Evolutionary conservation across 2,797 vertebrate species (phyloP), one percentile per base, ranked within the genome.

Genomic region (Choloepus didactylus): DNA sequence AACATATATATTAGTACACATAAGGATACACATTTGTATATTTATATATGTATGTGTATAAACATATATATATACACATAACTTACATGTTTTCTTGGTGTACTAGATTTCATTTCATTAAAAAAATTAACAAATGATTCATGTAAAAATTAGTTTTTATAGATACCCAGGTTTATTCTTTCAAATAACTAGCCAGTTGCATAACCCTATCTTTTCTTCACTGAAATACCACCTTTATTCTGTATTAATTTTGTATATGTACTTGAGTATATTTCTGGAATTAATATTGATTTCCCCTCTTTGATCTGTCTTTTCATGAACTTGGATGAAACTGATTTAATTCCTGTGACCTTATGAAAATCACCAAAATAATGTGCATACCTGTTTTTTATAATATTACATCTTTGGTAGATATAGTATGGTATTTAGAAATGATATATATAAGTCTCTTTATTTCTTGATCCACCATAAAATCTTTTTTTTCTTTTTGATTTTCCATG

Each of bases 201-300:
- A 81, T 75, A 95, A 67, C 35, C 49, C 16, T 8, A 54, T 49
- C 31, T 67, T 84, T 89, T 72, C 46, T 72, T 92, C 27, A 67
- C 31, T 29, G 49, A 85, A 89, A 93, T 38, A 81, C 31, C 8
- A 85, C n/a, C 21, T 73, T 46, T 80, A 41, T 59, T 4, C 25
- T 44, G 18, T 67, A n/a, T 49, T 73, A 72, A 72, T 85, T 89
- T 92, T 91, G 4, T 46, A 19, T 44, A 83, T 66, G 23, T 41
- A 91, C 77, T 87, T 87, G 62, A 38, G 23, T 3, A 69, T 76
- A 70, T 51, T 91, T 76, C 35, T 90, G 59, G 66, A 73, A 75
- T 89, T 89, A 64, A 64, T 41, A 92, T 83, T 41, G 18, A 67
- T 85, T 77, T 44, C 5, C 18, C 46, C 11, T 80, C 2, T 21